Evolutionary conservation across 2,888 invertebrate species (phyloP).

Genomic region (Villa cingulata): DNA sequence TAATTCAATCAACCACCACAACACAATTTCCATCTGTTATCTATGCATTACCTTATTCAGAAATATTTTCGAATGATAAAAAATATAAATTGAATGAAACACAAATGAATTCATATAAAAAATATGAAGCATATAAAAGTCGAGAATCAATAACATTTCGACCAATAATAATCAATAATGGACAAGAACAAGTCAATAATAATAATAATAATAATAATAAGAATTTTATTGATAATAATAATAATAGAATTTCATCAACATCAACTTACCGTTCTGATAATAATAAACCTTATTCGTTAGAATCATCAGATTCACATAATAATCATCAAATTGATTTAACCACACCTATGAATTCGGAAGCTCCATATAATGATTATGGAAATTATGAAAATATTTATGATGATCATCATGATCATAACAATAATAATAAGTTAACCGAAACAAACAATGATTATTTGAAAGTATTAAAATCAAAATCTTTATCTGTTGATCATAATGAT

Average conservation of each 20-base stretch:
- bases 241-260: background rate
- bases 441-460: background rate
- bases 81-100: background rate
- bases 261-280: background rate
- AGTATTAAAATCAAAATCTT: background rate
- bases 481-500: background rate
- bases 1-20: background rate
- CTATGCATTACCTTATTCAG: constrained; percentile 4
- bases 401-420: background rate
- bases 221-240: background rate
- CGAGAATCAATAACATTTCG: constrained; percentile 1
- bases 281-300: background rate
- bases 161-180: background rate
- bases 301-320: background rate
- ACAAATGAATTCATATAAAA: background rate
- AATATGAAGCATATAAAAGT: constrained; percentile 3
- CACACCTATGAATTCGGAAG: background rate
- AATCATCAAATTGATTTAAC: background rate
- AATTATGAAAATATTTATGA: background rate
- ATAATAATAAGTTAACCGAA: too few relatives aligned
- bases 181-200: background rate
- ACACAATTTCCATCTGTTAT: constrained; percentile 2
- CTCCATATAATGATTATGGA: background rate
- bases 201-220: background rate
- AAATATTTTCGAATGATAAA: background rate